Percentiles rank a stretch among this genome's conserved stretches.
These are phyloP conservation scores for Pyxicephalus adspersus DNA, from an alignment of 2,113 vertebrate species.

Conservation along the genomic window DNA sequence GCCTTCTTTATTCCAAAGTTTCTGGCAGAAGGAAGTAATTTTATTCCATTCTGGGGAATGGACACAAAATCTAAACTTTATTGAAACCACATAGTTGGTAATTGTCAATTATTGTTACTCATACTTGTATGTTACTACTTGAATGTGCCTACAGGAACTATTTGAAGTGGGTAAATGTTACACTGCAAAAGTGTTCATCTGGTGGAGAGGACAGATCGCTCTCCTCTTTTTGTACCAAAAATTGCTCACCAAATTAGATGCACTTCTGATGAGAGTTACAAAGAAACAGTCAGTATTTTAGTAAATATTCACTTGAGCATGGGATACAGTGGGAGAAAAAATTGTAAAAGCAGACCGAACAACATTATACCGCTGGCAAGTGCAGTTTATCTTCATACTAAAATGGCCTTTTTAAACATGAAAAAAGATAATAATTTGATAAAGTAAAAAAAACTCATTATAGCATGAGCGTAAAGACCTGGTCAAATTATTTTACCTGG, in stretches of 20 bases:
- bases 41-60: conserved; percentile 98
- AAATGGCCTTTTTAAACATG: background rate
- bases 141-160: conserved; percentile 87
- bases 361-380: background rate
- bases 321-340: background rate
- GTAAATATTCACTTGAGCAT: conserved; percentile 54
- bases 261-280: conserved; percentile 67
- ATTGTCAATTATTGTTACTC: conserved; percentile 76
- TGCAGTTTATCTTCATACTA: background rate
- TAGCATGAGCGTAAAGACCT: background rate
- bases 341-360: background rate
- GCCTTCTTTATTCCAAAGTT: conserved; percentile 73
- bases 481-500: background rate
- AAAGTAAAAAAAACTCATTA: background rate
- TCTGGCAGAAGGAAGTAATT: conserved; percentile 80
- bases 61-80: conserved; percentile 80
- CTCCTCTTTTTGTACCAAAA: conserved; percentile 83
- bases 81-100: conserved; percentile 89
- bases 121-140: conserved; percentile 83
- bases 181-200: conserved; percentile 73
- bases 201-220: conserved; percentile 69
- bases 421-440: too few relatives aligned
- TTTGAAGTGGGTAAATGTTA: conserved; percentile 74
- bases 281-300: conserved; percentile 64
- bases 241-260: conserved; percentile 76